phyloP scores from a whole-genome alignment of 1,140 invertebrate genomes.

The Pogonomyrmex barbatus region DNA sequence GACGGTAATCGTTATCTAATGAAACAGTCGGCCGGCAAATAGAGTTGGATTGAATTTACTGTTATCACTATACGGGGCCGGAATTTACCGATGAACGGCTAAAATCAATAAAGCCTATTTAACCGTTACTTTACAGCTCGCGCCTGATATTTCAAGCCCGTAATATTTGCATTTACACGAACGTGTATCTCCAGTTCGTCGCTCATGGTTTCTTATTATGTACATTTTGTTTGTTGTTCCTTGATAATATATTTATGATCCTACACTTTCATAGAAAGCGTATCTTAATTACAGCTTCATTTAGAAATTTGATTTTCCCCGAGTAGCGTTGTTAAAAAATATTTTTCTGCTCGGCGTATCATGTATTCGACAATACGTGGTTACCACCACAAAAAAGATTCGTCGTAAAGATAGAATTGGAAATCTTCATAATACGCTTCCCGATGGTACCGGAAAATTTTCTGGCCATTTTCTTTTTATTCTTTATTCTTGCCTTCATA shows the following conservation, averaged over 20 bases:
- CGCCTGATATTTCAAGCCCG: neutral
- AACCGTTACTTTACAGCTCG: slow-evolving; percentile 39
- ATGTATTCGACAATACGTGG: neutral
- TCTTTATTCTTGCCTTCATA: slow-evolving; percentile 24
- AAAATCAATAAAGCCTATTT: slow-evolving; percentile 45
- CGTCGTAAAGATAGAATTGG: neutral
- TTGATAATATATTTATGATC: neutral
- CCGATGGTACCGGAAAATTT: slow-evolving; percentile 25
- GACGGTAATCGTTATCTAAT: slow-evolving; percentile 66
- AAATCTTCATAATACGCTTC: slow-evolving; percentile 23
- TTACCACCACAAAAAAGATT: neutral
- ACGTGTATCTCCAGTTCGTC: neutral
- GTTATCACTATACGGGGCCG: neutral
- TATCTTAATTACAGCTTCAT: neutral
- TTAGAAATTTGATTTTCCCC: neutral
- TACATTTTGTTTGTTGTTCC: neutral
- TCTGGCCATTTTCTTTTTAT: slow-evolving; percentile 30
- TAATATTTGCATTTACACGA: slow-evolving; percentile 1
- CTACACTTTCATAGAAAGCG: neutral
- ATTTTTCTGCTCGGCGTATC: neutral
- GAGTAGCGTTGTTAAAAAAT: neutral
- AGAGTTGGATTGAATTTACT: slow-evolving; percentile 57
- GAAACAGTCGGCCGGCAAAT: slow-evolving; percentile 53
- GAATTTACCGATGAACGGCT: slow-evolving; percentile 37
- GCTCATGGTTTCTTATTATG: neutral